Conservation (phyloP, 2,888 invertebrate species). For the Ctenicera cuprea region DNA sequence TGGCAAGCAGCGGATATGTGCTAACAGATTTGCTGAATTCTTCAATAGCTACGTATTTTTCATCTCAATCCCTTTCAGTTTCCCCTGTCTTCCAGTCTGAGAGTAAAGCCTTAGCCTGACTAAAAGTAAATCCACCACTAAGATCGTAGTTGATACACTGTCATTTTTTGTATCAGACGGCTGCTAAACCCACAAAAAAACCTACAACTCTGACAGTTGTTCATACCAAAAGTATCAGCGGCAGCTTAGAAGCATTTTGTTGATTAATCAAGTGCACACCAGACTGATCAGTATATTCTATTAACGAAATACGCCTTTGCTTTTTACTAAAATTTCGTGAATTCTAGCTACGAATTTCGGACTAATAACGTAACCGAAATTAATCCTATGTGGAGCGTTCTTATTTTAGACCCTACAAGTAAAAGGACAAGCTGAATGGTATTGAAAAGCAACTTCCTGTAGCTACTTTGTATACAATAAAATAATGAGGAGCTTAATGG, state of each 20-base stretch:
- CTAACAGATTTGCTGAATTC: slow-evolving; percentile 39
- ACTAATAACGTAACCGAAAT: too few relatives aligned
- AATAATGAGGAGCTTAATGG: slow-evolving; percentile 43
- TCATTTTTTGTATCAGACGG: slow-evolving; percentile 28
- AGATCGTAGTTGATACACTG: slow-evolving; percentile 27
- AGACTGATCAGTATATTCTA: too few relatives aligned
- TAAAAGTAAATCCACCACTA: slow-evolving; percentile 38
- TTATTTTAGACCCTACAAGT: neutral
- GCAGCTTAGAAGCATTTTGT: neutral
- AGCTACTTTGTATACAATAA: slow-evolving; percentile 23
- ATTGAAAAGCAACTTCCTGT: slow-evolving; percentile 20
- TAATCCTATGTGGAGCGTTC: too few relatives aligned
- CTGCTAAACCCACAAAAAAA: neutral
- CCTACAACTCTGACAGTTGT: neutral
- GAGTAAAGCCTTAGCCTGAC: slow-evolving; percentile 34
- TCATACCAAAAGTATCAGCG: neutral
- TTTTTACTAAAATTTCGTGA: too few relatives aligned
- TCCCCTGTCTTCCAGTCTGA: slow-evolving; percentile 38
- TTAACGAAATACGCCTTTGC: too few relatives aligned
- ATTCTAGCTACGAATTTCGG: neutral
- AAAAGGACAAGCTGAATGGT: neutral
- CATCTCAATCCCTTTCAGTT: slow-evolving; percentile 38
- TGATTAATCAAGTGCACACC: too few relatives aligned
- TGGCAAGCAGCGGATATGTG: slow-evolving; percentile 27
- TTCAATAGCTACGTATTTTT: slow-evolving; percentile 38